These are phyloP conservation scores for Anser cygnoides DNA, from an alignment of 2,113 vertebrate species.

Conservation along the genomic window DNA sequence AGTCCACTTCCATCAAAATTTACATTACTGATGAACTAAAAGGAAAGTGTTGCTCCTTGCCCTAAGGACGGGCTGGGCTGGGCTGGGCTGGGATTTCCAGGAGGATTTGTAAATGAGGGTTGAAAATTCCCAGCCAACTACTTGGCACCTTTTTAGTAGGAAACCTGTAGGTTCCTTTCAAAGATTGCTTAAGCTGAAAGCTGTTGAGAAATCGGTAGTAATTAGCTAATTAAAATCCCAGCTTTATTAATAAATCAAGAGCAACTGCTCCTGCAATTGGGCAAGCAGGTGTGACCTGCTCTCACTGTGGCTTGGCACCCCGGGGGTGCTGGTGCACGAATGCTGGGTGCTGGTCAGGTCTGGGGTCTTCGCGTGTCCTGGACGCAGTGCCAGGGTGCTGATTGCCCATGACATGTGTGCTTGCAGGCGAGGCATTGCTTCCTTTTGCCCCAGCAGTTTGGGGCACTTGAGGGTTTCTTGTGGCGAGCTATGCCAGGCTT, in stretches of 20 bases:
- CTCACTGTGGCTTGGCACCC: fast-evolving
- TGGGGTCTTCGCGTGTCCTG: neutral
- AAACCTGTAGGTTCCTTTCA: neutral
- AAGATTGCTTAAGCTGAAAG: neutral
- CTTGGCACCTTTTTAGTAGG: neutral
- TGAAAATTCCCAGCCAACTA: neutral
- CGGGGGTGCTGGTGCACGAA: neutral
- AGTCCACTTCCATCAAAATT: neutral
- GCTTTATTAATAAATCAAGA: neutral
- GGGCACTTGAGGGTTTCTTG: neutral
- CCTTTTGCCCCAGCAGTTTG: neutral
- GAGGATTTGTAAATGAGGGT: neutral
- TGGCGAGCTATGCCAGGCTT: neutral
- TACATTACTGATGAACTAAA: neutral
- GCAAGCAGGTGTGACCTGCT: neutral
- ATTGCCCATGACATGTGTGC: fast-evolving
- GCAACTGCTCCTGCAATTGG: neutral
- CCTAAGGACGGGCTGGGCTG: neutral
- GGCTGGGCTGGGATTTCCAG: neutral
- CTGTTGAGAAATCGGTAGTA: neutral
- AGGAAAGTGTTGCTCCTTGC: neutral
- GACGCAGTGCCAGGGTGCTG: fast-evolving
- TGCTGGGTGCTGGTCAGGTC: neutral
- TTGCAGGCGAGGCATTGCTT: neutral
- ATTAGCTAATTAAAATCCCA: neutral